Base-by-base conservation (phyloP, 1,140 invertebrate species). In the Reticulitermes speratus region DNA sequence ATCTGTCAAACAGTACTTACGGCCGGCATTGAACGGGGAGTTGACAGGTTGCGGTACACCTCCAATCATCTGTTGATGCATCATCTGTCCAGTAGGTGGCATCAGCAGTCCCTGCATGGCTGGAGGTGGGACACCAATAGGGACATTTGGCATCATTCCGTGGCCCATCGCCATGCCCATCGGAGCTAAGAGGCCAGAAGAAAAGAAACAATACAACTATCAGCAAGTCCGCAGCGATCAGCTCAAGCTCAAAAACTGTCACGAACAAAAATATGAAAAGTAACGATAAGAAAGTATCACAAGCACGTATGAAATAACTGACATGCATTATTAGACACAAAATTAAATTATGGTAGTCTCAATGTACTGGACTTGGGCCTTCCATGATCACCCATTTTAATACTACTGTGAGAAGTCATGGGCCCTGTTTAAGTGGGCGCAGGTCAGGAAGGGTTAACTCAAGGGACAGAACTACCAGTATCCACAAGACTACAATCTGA, bases 41-140 rank as follows among this genome's bases (percentile, higher is more conserved):
- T 91, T 92, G 2, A 91, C 91, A 9, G 91, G 88, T 12, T 90
- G 90, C 65, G 92, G 92, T 16, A 92, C 88, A 89, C 91, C 83
- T 21, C 91, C 91, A 44, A 92, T 89, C 87, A 93, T 90, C 30
- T 90, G 88, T 86, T 93, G 91, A 16, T 91, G 90, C 87, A 93
- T 91, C 88, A 92, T 91, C 1, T 91, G 88, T 44, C 86, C 69
- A 59, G 82, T 82, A 38, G 86, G 86, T n/a, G 86, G 86, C 30
- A 86, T 83, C 23, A 86, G 82, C 8, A 92, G 89, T 69, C 92
- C 91, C 86, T 94, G 91, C 91, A 94, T 93, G 86, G 92, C 93
- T 38, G 94, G 94, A 11, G 94, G 94, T n/a, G 94, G 94, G 19
- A 94, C 94, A 38, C 94, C 93, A 83, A 95, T 91, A 25, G 93